Base-by-base conservation (phyloP, 2,888 invertebrate genomes). In the Diabrotica balteata region DNA sequence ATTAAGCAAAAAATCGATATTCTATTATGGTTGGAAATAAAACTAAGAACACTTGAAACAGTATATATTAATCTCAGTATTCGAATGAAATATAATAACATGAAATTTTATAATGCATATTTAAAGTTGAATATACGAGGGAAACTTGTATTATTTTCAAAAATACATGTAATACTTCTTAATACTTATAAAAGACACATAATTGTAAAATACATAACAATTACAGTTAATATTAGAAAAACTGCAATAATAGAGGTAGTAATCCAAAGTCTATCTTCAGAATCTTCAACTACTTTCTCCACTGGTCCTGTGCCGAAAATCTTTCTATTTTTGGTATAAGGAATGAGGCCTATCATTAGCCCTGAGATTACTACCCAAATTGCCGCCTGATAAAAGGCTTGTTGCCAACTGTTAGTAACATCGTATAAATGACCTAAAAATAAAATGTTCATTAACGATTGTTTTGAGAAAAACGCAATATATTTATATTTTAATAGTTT, bases 321-420 rank as follows among this genome's bases (percentile, higher is more conserved):
- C 60, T 88, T 87, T 74, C 88, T 87, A 80, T 91, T 91, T 76
- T 86, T 89, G 7, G 91, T 90, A 76, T 85, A 88, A 0, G 91
- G 91, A 73, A 91, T 90, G 3, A 90, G 83, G 0, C 86, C 88
- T 11, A 92, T 88, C 0, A 91, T 83, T 0, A 91, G 74, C 17
- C 95, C 96, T 43, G 95, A 91, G 11, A 95, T 83, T 22, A 92
- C 87, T 61, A 95, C 93, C 89, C 93, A 94, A 59, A 91, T 84
- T 11, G 95, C 95, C 49, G 93, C 91, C 73, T 92, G 88, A 81
- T 91, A 91, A 84, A 95, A 95, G 0, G 94, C 90, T 70, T 91
- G 87, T 75, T 93, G 90, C 92, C 94, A 95, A 53, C 85, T 84
- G 4, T 87, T 86, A 1, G 92, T 92, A 10, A 87, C 79, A 79